These are phyloP conservation scores for Branchinecta sandiegonensis DNA, from an alignment of 2,888 invertebrate species.

Conservation along the genomic window DNA sequence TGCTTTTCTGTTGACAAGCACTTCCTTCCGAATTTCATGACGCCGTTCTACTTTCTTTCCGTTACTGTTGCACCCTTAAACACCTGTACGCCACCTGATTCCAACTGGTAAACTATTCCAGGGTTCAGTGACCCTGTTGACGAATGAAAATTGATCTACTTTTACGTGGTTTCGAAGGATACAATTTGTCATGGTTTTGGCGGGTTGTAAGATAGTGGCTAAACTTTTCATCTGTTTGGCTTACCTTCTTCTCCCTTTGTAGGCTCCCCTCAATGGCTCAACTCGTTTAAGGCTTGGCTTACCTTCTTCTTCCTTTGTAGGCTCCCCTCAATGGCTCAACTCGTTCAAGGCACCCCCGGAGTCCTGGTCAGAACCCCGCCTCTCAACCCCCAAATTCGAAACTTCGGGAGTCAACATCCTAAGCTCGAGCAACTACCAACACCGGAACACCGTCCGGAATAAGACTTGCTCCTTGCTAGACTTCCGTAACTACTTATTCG, in stretches of 20 bases:
- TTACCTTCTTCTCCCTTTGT: conserved; percentile 21
- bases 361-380: conserved; percentile 66
- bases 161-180: no score
- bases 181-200: no score
- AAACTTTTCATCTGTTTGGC: no score
- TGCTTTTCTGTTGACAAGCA: no score
- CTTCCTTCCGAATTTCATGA: no score
- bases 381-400: conserved; percentile 29
- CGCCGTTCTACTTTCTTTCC: no score
- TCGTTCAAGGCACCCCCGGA: conserved; percentile 64
- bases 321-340: conserved; percentile 68
- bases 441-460: conserved; percentile 28
- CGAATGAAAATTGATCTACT: no score
- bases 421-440: conserved; percentile 22
- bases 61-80: no score
- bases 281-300: conserved; percentile 61
- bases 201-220: no score
- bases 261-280: conserved; percentile 74
- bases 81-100: no score
- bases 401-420: conserved; percentile 23
- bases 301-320: conserved; percentile 35
- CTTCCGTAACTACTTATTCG: conserved; percentile 82
- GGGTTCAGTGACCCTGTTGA: no score
- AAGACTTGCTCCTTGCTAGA: conserved; percentile 50
- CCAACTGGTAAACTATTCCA: no score